Evolutionary conservation across 2,113 vertebrate species (phyloP), one percentile per base, ranked within the genome.

Genomic region (Telmatochromis sp.): DNA sequence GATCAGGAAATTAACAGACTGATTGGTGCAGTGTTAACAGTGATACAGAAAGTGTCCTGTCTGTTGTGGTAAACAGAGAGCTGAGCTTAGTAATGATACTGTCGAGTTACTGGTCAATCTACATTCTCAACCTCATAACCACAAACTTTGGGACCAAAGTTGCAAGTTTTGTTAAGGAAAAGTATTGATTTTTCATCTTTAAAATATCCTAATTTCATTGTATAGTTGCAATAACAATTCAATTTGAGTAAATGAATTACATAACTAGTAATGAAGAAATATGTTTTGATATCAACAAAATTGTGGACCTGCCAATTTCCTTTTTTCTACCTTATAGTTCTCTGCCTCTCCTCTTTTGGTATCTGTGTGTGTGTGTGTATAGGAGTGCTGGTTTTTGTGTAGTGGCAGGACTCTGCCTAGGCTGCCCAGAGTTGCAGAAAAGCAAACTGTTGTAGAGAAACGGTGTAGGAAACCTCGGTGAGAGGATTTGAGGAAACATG

Each of bases 381-480:
- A 53, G 19, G 19, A 53, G n/a, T 21, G 51, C 51, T 53, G 9
- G 51, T 53, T 53, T 21, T 55, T 28, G 55, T 58, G 55, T 58
- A 58, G 26, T 28, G 55, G 26, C 26, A 28, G 55, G 55, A 58
- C 23, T 28, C 55, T 28, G 55, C 7, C 23, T 58, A 28, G 55
- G 55, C 55, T 58, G 26, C 26, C 55, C 26, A 58, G 55, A 58
- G 26, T 31, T 60, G 57, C 2, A 60, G 57, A 60, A 17, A 60
- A 60, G 57, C 5, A 17, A 60, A 1, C 26, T 31, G 8, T 60
- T 19, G 57, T 31, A 31, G 26, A 31, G 57, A 60, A 60, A 60
- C 1, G 0, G 57, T 17, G 0, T 60, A 4, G 57, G 26, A 60
- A 60, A 33, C 5, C 14, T 60, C 0, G 8, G 57, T 33, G 28